Evolutionary conservation across 1,140 invertebrate species (phyloP), one percentile per base, ranked within the genome.

Genomic region (Cephus cinctus): DNA sequence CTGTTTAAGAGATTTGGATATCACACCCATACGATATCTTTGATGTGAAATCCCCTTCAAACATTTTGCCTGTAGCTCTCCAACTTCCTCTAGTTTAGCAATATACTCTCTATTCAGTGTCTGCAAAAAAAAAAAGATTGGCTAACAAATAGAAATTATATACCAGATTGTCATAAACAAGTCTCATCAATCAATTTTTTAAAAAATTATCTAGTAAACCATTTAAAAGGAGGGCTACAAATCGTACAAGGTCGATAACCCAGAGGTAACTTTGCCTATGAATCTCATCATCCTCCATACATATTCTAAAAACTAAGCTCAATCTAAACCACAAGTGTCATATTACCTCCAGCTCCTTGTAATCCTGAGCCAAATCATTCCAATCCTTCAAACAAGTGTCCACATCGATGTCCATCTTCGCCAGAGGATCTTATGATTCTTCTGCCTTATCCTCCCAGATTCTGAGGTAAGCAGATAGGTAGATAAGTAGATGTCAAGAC

Each of bases 21-120:
- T 92, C 61, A 90, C 80, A 51, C 83, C 83, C 75, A 96, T 85
- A 36, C 92, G 82, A 78, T 96, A 96, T 50, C 86, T 83, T 69
- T 96, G 94, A 78, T 97, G 94, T 50, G 82, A 83, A 51, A 96
- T 84, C 64, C 90, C 88, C 69, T 90, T 89, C 34, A 90, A 76
- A 77, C 92, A 96, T 86, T 92, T 88, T 67, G 86, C 84, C 75
- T 97, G 94, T 11, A 91, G 75, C 56, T 86, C 84, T 23, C 85
- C 80, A 27, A 96, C 77, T 76, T 93, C 86, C 61, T 93, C 89
- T 50, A 96, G 78, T 74, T 93, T 89, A 40, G 85, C 79, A 27
- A 87, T 74, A 80, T 96, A 96, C 39, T 88, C 83, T 64, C 89
- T 88, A 71, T 94, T 93, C 52, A 83, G 67, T 54, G 75, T 76